Percentiles rank a stretch among this genome's conserved stretches.
phyloP scores from a whole-genome alignment of 2,113 vertebrate genomes.

The Passerina amoena region DNA sequence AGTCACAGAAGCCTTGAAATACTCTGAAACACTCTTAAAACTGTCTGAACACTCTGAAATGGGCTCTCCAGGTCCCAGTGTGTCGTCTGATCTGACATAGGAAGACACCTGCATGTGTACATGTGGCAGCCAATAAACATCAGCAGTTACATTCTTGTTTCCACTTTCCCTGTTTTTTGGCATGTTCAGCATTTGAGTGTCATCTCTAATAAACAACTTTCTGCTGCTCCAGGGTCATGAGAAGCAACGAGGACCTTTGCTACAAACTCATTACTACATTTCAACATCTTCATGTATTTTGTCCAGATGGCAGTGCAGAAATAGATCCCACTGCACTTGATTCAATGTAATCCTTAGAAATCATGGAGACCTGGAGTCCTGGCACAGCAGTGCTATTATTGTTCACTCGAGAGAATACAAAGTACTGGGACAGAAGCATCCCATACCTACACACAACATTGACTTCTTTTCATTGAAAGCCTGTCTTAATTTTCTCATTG shows the following conservation, averaged over 20 bases:
- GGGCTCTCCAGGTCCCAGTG: fast-evolving
- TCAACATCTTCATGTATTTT: not conserved
- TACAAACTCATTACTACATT: not conserved
- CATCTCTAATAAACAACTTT: not conserved
- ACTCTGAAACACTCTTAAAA: not conserved
- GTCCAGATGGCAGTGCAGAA: not conserved
- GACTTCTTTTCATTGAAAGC: not conserved
- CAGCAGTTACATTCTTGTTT: not conserved
- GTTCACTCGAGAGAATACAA: not conserved
- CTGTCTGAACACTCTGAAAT: not conserved
- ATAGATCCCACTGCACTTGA: not conserved
- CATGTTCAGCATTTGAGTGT: not conserved
- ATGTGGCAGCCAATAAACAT: not conserved
- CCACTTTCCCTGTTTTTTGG: not conserved
- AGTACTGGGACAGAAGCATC: not conserved
- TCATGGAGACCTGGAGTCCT: not conserved
- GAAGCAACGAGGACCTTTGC: not conserved
- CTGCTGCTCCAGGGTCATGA: fast-evolving
- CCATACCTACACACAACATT: not conserved
- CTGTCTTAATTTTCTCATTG: not conserved
- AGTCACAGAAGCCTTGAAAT: not conserved
- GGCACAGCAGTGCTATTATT: not conserved
- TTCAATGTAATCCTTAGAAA: not conserved
- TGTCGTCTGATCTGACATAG: not conserved
- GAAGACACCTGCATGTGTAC: not conserved